Evolutionary conservation across 2,113 vertebrate genomes (phyloP).

Genomic region (Aptenodytes forsteri): DNA sequence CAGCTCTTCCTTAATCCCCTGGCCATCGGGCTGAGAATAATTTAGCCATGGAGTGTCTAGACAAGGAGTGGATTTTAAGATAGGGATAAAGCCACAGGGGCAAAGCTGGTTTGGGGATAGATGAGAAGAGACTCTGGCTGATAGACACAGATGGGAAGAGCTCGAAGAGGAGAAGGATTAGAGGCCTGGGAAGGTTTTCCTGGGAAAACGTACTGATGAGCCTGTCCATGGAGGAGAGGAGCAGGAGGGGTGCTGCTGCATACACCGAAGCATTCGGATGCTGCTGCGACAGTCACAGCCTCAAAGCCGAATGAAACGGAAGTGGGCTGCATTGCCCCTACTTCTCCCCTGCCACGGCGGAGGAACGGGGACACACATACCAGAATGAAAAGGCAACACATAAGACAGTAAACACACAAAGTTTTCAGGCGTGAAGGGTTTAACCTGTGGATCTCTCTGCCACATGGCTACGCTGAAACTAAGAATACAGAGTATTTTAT

Average conservation of each 20-base stretch:
- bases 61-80: background rate
- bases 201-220: background rate
- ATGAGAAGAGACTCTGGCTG: background rate
- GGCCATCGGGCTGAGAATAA: background rate
- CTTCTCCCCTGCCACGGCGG: background rate
- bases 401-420: background rate
- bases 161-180: background rate
- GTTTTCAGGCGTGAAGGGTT: background rate
- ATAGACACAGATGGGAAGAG: background rate
- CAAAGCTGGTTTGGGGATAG: background rate
- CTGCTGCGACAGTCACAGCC: background rate
- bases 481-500: background rate
- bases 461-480: background rate
- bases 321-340: background rate
- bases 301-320: background rate
- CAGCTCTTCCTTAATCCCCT: background rate
- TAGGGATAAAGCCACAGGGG: background rate
- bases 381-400: background rate
- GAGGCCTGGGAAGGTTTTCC: background rate
- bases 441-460: slow-evolving; percentile 2
- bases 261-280: background rate
- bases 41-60: background rate
- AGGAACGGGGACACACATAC: background rate
- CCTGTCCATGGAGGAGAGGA: background rate
- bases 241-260: background rate